Evolutionary conservation across 1,140 invertebrate species (phyloP), one percentile per base, ranked within the genome.

Genomic region (Lethrus apterus): DNA sequence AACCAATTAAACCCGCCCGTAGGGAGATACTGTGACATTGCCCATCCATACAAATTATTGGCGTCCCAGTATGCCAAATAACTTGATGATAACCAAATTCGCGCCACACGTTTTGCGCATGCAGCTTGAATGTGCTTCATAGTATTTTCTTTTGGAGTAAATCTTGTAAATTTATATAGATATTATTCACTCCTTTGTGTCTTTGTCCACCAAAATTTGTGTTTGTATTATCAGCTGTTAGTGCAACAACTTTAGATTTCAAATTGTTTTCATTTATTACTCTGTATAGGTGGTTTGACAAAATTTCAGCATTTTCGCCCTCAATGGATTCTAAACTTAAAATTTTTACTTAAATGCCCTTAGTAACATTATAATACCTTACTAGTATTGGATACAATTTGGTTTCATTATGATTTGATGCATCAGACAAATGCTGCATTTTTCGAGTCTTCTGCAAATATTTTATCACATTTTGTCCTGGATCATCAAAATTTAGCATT

Each of bases 91-190:
- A n/a, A n/a, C n/a, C n/a, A n/a, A n/a, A n/a, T n/a, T n/a, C n/a
- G n/a, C n/a, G n/a, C n/a, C n/a, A n/a, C n/a, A n/a, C n/a, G n/a
- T n/a, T n/a, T n/a, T n/a, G n/a, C n/a, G n/a, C n/a, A n/a, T n/a
- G n/a, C n/a, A n/a, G n/a, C n/a, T n/a, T n/a, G n/a, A n/a, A n/a
- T n/a, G n/a, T n/a, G n/a, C n/a, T 46, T 46, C 32, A 17, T 46
- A 38, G 23, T 38, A 46, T 48, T 41, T 48, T 48, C 35, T 33
- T 48, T 29, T 41, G 35, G 23, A 42, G 23, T 48, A 42, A 48
- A 33, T 48, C 46, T 48, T 48, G 46, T 48, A 48, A 48, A 20
- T 48, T 48, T 48, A 48, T 36, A 41, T 41, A 48, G 23, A 30
- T 29, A 41, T 48, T 41, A 48, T 42, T 41, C 46, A 48, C 46